Conservation (phyloP, 2,113 vertebrate species). For the Athene cunicularia region DNA sequence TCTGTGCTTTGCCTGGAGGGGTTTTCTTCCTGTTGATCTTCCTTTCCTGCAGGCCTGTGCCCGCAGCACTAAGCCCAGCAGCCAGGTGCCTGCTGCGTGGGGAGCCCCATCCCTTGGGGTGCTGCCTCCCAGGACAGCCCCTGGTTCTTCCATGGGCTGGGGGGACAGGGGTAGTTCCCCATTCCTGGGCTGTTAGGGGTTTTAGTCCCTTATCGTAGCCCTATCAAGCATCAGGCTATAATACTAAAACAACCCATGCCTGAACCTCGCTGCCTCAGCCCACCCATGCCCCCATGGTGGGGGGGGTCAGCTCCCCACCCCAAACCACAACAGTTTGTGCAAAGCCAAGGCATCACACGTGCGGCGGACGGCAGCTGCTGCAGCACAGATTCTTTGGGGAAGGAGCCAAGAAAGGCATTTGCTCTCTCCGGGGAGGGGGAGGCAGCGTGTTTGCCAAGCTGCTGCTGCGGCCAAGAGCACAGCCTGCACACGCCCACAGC, state of each 20-base stretch:
- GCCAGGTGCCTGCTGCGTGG: neutral
- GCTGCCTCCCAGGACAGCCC: neutral
- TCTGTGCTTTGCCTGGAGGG: rapidly evolving
- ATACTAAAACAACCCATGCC: neutral
- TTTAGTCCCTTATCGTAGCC: neutral
- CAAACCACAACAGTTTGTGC: neutral
- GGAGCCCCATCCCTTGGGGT: neutral
- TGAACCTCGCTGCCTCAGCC: neutral
- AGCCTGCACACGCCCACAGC: neutral
- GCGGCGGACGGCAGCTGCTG: neutral
- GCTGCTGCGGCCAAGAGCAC: neutral
- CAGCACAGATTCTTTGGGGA: neutral
- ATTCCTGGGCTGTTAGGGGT: neutral
- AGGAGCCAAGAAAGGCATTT: neutral
- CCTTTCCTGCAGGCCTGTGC: rapidly evolving
- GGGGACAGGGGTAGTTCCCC: neutral
- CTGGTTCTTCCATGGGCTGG: too few species aligned
- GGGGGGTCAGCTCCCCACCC: neutral
- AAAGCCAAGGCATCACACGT: neutral
- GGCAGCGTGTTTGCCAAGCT: neutral
- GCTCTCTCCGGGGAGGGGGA: neutral
- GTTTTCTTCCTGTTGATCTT: neutral
- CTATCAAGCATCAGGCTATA: neutral
- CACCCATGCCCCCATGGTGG: rapidly evolving
- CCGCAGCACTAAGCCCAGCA: neutral